phyloP scores from a whole-genome alignment of 2,888 invertebrate genomes.

The Eilema sororculum region DNA sequence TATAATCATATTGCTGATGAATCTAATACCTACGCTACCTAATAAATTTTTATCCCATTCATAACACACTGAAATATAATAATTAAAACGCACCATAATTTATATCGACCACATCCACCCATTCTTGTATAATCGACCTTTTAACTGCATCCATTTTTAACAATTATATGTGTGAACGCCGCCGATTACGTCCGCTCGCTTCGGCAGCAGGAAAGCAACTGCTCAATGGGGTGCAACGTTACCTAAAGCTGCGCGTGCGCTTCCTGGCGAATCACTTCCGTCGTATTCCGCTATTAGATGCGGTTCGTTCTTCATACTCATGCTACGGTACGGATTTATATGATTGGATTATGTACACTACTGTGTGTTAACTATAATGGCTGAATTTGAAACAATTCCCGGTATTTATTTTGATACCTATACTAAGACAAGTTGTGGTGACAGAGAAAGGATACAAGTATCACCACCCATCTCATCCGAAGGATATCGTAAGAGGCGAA shows the following conservation, averaged over 20 bases:
- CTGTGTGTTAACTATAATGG: neutral
- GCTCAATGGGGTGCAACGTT: conserved; percentile 66
- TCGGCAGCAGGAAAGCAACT: conserved; percentile 62
- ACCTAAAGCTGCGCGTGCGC: conserved; percentile 66
- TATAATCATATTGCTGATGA: too few species aligned
- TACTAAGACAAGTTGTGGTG: too few species aligned
- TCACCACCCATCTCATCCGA: too few species aligned
- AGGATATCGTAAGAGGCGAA: too few species aligned
- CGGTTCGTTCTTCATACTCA: conserved; percentile 62
- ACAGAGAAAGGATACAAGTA: too few species aligned
- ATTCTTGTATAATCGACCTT: conserved; percentile 55
- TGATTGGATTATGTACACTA: conserved; percentile 8
- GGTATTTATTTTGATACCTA: too few species aligned
- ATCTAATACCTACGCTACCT: too few species aligned
- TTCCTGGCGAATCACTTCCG: conserved; percentile 70
- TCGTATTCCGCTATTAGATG: conserved; percentile 63
- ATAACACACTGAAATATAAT: conserved; percentile 19
- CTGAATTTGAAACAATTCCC: too few species aligned
- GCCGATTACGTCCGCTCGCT: conserved; percentile 52
- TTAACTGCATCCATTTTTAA: conserved; percentile 61
- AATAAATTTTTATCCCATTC: too few species aligned
- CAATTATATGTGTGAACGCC: conserved; percentile 6
- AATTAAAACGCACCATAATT: conserved; percentile 55
- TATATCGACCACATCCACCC: conserved; percentile 58
- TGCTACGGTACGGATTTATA: conserved; percentile 24